phyloP scores from a whole-genome alignment of 2,888 invertebrate species.

The Eupithecia abbreviata region DNA sequence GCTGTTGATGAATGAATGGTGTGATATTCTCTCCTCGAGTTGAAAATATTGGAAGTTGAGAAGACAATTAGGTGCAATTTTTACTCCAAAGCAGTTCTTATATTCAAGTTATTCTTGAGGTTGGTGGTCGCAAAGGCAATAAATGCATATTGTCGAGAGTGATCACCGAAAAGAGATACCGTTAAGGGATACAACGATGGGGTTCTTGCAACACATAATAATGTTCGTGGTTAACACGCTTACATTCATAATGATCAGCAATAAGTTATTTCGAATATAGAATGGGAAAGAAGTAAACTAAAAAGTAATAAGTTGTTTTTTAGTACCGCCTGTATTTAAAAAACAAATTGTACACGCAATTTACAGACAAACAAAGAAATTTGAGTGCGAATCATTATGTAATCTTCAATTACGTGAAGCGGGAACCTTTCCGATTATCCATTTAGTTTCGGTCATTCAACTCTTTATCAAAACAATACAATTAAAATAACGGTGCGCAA shows the following conservation, averaged over 20 bases:
- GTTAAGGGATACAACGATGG: too few relatives aligned
- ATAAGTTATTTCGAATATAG: neutral
- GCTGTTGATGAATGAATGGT: too few relatives aligned
- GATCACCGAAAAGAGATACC: too few relatives aligned
- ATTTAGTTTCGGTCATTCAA: constrained; percentile 23
- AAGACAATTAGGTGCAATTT: too few relatives aligned
- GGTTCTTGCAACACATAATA: too few relatives aligned
- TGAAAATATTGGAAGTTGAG: too few relatives aligned
- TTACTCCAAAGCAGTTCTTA: too few relatives aligned
- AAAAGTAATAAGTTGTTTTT: neutral
- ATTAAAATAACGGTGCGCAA: neutral
- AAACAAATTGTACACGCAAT: neutral
- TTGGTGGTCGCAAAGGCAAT: too few relatives aligned
- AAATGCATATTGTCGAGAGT: neutral
- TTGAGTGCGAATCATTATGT: constrained; percentile 23
- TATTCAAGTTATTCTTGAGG: too few relatives aligned
- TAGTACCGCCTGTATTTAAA: constrained; percentile 18
- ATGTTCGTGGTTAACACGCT: too few relatives aligned
- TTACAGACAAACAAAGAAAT: constrained; percentile 24
- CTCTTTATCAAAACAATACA: constrained; percentile 11
- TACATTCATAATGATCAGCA: neutral
- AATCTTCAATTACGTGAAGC: constrained; percentile 27
- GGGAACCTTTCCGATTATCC: constrained; percentile 23
- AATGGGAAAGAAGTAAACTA: neutral
- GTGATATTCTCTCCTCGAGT: too few relatives aligned